These are phyloP conservation scores for Hystrix brachyura DNA, from an alignment of 2,113 vertebrate genomes.

Conservation along the genomic window DNA sequence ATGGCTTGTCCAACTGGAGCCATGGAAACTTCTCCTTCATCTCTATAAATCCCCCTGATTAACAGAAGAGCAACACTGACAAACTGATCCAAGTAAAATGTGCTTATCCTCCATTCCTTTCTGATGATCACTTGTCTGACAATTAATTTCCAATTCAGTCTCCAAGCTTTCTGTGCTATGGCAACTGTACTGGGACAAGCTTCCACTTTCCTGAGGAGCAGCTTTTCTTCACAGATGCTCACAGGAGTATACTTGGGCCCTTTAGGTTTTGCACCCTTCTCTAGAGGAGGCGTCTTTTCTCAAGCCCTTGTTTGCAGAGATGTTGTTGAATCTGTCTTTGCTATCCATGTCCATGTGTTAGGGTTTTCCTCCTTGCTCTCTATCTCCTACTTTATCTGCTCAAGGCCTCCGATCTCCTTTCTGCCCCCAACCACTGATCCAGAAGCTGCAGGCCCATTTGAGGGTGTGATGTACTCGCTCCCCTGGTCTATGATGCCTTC, in stretches of 20 bases:
- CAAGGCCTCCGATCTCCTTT: constrained; percentile 91
- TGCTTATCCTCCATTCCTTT: constrained; percentile 94
- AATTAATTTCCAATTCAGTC: constrained; percentile 94
- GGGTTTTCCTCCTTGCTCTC: constrained; percentile 95
- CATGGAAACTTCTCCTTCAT: constrained; percentile 86
- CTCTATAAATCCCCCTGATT: constrained; percentile 94
- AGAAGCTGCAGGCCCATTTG: constrained; percentile 82
- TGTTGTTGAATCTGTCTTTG: constrained; percentile 86
- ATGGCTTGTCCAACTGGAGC: constrained; percentile 83
- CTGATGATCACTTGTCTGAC: constrained; percentile 91
- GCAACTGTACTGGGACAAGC: constrained; percentile 93
- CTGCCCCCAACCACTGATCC: constrained; percentile 85
- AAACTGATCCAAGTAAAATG: constrained; percentile 94
- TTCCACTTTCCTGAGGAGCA: constrained; percentile 94
- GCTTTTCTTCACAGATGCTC: constrained; percentile 95
- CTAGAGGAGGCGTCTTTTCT: constrained; percentile 87
- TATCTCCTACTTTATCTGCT: constrained; percentile 95
- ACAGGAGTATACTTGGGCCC: constrained; percentile 87
- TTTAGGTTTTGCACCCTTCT: constrained; percentile 86
- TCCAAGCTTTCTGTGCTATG: constrained; percentile 93
- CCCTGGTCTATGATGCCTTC: constrained; percentile 97
- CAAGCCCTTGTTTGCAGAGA: constrained; percentile 79
- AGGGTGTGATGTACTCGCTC: constrained; percentile 94
- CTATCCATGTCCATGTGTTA: constrained; percentile 87
- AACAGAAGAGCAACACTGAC: constrained; percentile 93